These are phyloP conservation scores for Tor tambroides DNA, from an alignment of 2,113 vertebrate genomes.

Conservation along the genomic window DNA sequence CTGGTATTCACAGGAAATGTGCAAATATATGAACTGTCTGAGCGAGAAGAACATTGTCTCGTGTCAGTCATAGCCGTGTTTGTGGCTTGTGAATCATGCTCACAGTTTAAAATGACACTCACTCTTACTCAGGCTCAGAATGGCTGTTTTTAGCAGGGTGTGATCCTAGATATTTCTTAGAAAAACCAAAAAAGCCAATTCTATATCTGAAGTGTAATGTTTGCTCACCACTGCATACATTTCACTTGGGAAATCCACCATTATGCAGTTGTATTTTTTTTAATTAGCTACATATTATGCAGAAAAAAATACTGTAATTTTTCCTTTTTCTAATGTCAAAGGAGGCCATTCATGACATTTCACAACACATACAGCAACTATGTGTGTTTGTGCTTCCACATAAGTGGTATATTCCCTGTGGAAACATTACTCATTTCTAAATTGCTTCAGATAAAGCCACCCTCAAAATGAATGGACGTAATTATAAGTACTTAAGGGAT, in stretches of 20 bases:
- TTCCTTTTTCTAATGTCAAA: background rate
- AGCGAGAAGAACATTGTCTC: constrained; percentile 37
- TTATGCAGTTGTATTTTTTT: background rate
- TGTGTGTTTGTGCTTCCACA: background rate
- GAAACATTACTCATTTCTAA: background rate
- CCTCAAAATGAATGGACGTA: background rate
- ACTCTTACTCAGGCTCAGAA: constrained; percentile 35
- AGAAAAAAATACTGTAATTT: no score
- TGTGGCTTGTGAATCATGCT: constrained; percentile 4
- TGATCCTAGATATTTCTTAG: background rate
- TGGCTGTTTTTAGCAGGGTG: constrained; percentile 6
- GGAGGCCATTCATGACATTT: background rate
- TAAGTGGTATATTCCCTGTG: background rate
- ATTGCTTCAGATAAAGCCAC: background rate
- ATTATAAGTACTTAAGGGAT: background rate
- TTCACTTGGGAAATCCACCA: background rate
- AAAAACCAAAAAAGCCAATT: background rate
- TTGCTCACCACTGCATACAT: background rate
- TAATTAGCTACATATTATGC: no score
- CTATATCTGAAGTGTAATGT: background rate
- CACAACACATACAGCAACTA: background rate
- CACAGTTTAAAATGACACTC: constrained; percentile 12
- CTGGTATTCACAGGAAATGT: constrained; percentile 17
- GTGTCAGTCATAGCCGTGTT: constrained; percentile 19
- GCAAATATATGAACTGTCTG: constrained; percentile 31